phyloP scores from a whole-genome alignment of 2,113 vertebrate genomes.

The Smithornis capensis region DNA sequence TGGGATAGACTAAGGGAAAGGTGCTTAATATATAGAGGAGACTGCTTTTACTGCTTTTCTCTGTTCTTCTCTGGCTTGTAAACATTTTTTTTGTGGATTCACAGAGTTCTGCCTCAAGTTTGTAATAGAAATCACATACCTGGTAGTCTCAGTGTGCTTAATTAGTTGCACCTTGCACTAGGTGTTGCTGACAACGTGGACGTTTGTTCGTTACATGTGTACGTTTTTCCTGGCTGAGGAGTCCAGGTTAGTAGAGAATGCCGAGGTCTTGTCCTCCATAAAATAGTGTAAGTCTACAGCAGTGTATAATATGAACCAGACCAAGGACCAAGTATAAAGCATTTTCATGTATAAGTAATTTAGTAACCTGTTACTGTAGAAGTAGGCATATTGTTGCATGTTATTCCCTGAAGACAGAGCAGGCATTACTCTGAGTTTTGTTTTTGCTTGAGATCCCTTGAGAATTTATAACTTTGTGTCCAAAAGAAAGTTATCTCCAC shows the following conservation, averaged over 20 bases:
- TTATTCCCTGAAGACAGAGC: not conserved
- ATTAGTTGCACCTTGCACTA: not conserved
- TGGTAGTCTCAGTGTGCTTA: not conserved
- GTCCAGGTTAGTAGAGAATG: not conserved
- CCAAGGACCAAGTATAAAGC: not conserved
- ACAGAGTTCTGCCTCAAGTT: not conserved
- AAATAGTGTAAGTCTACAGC: not conserved
- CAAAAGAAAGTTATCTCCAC: not conserved
- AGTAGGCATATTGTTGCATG: not conserved
- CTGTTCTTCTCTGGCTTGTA: not conserved
- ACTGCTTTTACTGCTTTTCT: not conserved
- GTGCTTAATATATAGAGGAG: not conserved
- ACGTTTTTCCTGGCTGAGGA: not conserved
- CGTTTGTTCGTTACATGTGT: not conserved
- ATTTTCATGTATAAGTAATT: not conserved
- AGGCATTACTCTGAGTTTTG: not conserved
- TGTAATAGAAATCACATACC: fast-evolving
- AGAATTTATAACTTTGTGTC: not conserved
- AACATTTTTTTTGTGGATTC: not conserved
- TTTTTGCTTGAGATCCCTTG: not conserved
- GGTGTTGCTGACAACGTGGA: not conserved
- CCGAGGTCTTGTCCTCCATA: not conserved
- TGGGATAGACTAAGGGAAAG: not conserved
- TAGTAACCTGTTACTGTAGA: not conserved
- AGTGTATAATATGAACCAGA: not conserved